phyloP scores from a whole-genome alignment of 2,888 invertebrate genomes.

The Pharmacophagus antenor region DNA sequence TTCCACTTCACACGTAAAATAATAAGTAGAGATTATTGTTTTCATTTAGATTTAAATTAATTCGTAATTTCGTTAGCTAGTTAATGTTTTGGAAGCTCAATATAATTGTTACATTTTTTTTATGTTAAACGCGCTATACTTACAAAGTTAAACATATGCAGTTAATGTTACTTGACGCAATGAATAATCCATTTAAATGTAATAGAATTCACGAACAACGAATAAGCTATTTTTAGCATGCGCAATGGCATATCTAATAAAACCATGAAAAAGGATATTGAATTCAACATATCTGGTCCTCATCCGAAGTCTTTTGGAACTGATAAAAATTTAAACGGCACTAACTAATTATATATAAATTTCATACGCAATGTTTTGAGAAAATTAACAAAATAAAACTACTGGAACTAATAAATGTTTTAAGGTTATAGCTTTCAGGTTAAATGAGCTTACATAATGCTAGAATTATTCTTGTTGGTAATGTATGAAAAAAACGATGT shows the following conservation, averaged over 20 bases:
- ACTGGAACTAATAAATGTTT: background rate
- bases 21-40: slow-evolving; percentile 10
- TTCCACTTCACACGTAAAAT: slow-evolving; percentile 10
- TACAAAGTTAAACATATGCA: background rate
- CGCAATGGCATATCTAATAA: background rate
- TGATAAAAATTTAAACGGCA: slow-evolving; percentile 10
- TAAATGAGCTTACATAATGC: slow-evolving; percentile 17
- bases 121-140: background rate
- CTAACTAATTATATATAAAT: background rate
- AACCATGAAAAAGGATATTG: background rate
- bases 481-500: background rate
- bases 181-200: background rate
- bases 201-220: slow-evolving; percentile 3
- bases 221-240: background rate
- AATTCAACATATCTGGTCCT: background rate
- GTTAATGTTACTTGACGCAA: background rate
- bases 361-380: background rate
- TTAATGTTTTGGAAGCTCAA: slow-evolving; percentile 12
- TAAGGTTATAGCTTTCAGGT: background rate
- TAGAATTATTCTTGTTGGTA: background rate
- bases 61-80: background rate
- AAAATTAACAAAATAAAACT: background rate
- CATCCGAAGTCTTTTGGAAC: background rate
- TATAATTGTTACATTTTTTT: background rate
- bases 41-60: slow-evolving; percentile 22